Conservation (phyloP, 2,113 vertebrate genomes). For the Miniopterus natalensis region DNA sequence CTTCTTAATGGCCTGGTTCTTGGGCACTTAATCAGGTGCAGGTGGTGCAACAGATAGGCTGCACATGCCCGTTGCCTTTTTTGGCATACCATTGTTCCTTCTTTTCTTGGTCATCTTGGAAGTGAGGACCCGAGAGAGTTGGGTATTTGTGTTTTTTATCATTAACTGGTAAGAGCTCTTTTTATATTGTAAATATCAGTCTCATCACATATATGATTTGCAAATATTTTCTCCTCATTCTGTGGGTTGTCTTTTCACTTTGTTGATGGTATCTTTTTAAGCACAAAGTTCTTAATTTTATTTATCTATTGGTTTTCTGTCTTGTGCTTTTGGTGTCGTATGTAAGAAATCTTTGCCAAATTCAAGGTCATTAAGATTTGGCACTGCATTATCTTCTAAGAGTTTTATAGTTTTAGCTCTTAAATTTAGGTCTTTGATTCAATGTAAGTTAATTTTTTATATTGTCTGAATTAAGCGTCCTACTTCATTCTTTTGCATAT, state of each 20-base stretch:
- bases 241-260: conserved; percentile 14
- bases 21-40: neutral
- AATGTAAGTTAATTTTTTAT: neutral
- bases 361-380: conserved; percentile 18
- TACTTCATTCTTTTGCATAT: conserved; percentile 13
- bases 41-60: neutral
- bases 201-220: neutral
- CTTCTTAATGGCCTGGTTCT: neutral
- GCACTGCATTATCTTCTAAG: neutral
- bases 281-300: conserved; percentile 10
- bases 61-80: neutral
- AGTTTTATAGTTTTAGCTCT: conserved; percentile 15
- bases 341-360: conserved; percentile 28
- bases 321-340: neutral
- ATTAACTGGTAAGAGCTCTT: conserved; percentile 22
- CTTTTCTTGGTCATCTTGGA: neutral
- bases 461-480: neutral
- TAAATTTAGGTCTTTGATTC: conserved; percentile 9
- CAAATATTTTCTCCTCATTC: conserved; percentile 25
- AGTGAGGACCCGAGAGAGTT: neutral
- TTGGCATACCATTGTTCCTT: neutral
- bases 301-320: neutral
- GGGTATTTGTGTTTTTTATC: neutral
- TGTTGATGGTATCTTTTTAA: neutral
- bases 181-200: neutral